Evolutionary conservation across 2,113 vertebrate genomes (phyloP), one percentile per base, ranked within the genome.

Genomic region (Myodes glareolus): DNA sequence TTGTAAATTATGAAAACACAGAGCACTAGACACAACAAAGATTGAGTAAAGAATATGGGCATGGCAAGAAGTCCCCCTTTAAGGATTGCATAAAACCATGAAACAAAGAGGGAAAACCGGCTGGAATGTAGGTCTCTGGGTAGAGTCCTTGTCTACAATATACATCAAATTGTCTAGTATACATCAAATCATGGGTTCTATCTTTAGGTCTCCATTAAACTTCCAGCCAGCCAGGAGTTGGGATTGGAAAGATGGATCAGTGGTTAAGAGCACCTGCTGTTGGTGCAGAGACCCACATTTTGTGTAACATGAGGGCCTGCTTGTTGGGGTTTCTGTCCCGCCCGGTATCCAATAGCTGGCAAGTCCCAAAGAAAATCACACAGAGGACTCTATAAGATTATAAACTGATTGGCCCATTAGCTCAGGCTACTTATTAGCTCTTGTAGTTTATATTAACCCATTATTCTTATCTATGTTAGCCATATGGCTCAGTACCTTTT

Each of bases 1-100:
- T 88, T 95, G 55, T 55, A 65, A 70, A 78, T 88, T 84, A 78
- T 94, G 68, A 89, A 93, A 50, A n/a, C 16, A 31, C 5, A 7
- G 63, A 81, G 47, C 29, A 65, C 27, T 85, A 65, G 84, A 85
- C 70, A 55, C 17, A 23, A 55, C 29, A 73, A 68, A 91, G 45
- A 88, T 58, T 58, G 31, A 58, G 36, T 68, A 70, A 94, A 91
- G 14, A 92, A 21, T 21, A 65, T 58, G 23, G 55, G 29, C 42
- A 7, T 33, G 72, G 61, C 47, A 78, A 78, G 19, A 0, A 14
- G 85, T 96, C 23, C 33, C 94, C 23, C 55, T 82, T 21, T 77
- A 82, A 77, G 27, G 21, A 33, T n/a, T 3, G 0, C 39, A 65
- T 47, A 77, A 87, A 94, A 78, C 31, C n/a, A 76, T 13, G 58